Percentiles rank a stretch among this genome's conserved stretches.
Conservation (phyloP, 2,113 vertebrate species). For the Meleagris gallopavo region DNA sequence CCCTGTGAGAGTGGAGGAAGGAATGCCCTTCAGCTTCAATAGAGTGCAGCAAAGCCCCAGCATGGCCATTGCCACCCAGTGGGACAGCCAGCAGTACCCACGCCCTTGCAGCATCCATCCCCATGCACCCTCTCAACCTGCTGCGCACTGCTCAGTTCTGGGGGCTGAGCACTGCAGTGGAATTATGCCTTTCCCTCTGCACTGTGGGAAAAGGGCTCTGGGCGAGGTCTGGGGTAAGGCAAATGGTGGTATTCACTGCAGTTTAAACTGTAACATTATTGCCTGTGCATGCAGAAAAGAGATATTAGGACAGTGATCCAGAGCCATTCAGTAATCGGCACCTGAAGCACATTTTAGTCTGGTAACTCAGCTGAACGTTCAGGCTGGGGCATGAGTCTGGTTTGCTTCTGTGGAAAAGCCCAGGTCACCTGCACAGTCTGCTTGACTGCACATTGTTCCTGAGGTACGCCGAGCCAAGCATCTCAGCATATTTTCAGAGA, state of each 20-base stretch:
- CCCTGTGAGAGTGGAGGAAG: background rate
- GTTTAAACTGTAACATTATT: background rate
- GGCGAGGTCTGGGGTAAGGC: background rate
- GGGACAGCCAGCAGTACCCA: background rate
- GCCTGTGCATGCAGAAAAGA: background rate
- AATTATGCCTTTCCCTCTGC: background rate
- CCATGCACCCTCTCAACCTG: fast-evolving
- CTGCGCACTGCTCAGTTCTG: background rate
- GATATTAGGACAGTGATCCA: background rate
- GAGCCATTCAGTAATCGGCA: background rate
- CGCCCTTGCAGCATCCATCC: fast-evolving
- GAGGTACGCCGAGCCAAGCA: background rate
- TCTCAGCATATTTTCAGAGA: background rate
- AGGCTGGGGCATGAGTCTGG: background rate
- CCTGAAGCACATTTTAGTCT: background rate
- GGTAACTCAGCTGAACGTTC: background rate
- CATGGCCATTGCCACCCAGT: background rate
- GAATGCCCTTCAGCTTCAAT: background rate
- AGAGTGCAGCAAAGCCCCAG: background rate
- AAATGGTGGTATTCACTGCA: background rate
- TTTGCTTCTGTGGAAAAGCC: background rate
- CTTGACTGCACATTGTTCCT: background rate
- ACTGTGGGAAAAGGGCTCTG: background rate
- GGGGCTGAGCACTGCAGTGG: background rate
- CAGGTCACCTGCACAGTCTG: background rate